Base-by-base conservation (phyloP, 1,140 invertebrate species). In the Neomicropteryx cornuta region DNA sequence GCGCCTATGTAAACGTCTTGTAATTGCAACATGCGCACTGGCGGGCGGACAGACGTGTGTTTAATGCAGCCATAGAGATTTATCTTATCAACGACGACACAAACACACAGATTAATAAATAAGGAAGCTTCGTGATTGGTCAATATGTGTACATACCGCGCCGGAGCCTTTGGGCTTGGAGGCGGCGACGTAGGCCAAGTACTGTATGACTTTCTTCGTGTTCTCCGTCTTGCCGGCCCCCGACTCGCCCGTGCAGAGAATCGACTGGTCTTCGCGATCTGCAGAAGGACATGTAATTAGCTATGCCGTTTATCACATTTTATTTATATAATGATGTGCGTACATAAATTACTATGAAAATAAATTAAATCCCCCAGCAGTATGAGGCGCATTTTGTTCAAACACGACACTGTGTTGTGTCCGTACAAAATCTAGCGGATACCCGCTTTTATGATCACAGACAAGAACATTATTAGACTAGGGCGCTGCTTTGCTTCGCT, bases 191-290 rank as follows among this genome's bases (percentile, higher is more conserved):
- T 92, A 96, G 2, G 95, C 95, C 57, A 99, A 73, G 74, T 99
- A 99, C 69, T 99, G 97, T 57, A 99, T 99, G 21, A 99, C 97
- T 79, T 99, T 99, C 71, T 99, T 99, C 29, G 97, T 99, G 66
- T 99, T 99, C 66, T 99, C 97, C 16, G 97, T 99, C 75, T 99
- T 99, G 45, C 97, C 97, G 47, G 96, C 96, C 49, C 97, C 97
- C n/a, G 95, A 99, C 70, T 99, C 97, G 50, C 97, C 97, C 34
- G 96, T 99, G 74, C 96, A 99, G 37, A 99, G 73, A 63, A 99
- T 99, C 5, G 93, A 97, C 70, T 99, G 96, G 68, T 99, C 95
- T 72, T 99, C 96, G 28, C 94, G 81, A 75, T 99, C 95, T 97
- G 71, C 17, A 76, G 72, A 38, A 44, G 22, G 51, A 47, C 33